These are phyloP conservation scores for Acropternis orthonyx DNA, from an alignment of 2,797 vertebrate genomes.

Conservation along the genomic window DNA sequence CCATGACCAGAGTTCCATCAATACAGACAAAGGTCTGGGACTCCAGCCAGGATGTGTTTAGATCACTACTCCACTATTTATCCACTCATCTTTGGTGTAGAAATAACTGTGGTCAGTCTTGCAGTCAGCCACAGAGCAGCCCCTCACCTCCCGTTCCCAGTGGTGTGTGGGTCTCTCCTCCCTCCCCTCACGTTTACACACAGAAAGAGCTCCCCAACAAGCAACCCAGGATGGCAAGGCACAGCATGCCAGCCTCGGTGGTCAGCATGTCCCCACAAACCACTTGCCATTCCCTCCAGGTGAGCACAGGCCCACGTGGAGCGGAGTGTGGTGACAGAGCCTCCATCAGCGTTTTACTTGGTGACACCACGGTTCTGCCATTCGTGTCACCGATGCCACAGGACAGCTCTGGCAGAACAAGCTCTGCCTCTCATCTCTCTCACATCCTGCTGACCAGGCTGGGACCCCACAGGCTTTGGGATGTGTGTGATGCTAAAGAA, in stretches of 20 bases:
- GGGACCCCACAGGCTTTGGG: not conserved
- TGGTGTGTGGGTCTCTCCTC: rapidly evolving
- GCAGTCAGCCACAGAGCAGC: not conserved
- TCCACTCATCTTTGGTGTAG: not conserved
- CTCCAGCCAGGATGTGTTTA: not conserved
- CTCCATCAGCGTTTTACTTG: rapidly evolving
- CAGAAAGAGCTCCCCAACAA: not conserved
- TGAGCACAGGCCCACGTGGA: not conserved
- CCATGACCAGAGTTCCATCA: not conserved
- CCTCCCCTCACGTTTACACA: not conserved
- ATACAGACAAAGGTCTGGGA: not conserved
- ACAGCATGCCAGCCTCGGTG: not conserved
- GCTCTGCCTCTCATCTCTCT: not conserved
- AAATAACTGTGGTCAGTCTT: not conserved
- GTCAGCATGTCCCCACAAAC: not conserved
- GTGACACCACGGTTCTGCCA: rapidly evolving
- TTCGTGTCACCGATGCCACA: rapidly evolving
- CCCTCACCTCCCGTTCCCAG: not conserved
- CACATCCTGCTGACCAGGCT: not conserved
- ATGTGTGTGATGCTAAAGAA: rapidly evolving
- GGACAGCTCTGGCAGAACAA: not conserved
- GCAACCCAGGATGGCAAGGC: not conserved
- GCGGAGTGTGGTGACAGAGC: not conserved
- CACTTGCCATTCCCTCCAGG: not conserved
- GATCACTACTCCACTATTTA: not conserved